Evolutionary conservation across 1,140 invertebrate genomes (phyloP), one percentile per base, ranked within the genome.

Genomic region (Acromyrmex echinatior): DNA sequence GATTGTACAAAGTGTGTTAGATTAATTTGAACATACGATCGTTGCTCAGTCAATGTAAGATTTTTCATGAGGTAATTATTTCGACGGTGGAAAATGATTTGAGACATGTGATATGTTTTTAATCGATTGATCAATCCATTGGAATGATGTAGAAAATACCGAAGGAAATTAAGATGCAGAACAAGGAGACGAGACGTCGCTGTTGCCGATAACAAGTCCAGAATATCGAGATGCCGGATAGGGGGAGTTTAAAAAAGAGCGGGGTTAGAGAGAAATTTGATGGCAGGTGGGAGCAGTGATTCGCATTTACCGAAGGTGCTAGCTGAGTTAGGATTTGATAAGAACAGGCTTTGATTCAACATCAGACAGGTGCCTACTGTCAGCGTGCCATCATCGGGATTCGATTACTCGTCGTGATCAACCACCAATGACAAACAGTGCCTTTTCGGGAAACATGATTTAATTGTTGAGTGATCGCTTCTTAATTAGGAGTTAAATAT

Each of bases 241-340:
- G 12, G 53, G 65, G 16, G 10, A 2, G 21, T 14, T 76, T 71
- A 74, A 84, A 51, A 51, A 35, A 14, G 2, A 62, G 25, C 80
- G 56, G 21, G 56, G 70, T 31, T 84, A n/a, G 56, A 63, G 39
- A 39, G 39, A 39, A 70, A 74, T 74, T 73, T 74, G 56, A 74
- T 51, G 28, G 14, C 16, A 82, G 53, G 70, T 76, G 80, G 80
- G 70, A 58, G n/a, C 45, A 56, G 28, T 28, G 56, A 18, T 16
- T 76, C 49, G 80, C 56, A 74, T 62, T 82, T 73, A 74, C 18
- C 70, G 70, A 63, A 84, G 80, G 80, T 74, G 53, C 68, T 82
- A 76, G 39, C 14, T 68, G 70, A 84, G 80, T 63, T 82, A 68
- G 80, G 58, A 84, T 39, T 76, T 3, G 70, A 31, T 45, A 76